Conservation (phyloP, 2,113 vertebrate species). For the Gnathonemus echidnorhynchus region DNA sequence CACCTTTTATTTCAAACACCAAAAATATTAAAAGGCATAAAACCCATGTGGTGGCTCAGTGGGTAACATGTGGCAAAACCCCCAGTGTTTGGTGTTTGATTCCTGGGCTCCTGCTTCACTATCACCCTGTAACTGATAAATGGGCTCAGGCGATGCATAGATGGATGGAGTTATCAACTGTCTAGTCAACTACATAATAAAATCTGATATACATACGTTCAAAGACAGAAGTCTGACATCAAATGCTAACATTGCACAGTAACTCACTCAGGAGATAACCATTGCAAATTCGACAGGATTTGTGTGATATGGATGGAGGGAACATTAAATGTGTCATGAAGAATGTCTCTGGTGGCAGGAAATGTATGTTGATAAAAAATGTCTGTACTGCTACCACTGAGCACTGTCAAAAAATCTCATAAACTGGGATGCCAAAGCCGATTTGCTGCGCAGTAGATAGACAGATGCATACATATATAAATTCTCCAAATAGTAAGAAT, state of each 20-base stretch:
- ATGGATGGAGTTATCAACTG: not conserved
- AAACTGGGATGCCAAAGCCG: not conserved
- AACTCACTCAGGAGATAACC: not conserved
- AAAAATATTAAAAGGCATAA: not conserved
- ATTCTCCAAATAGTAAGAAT: not conserved
- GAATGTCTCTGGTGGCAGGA: not conserved
- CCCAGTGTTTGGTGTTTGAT: not conserved
- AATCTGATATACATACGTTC: not conserved
- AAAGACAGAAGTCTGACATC: not conserved
- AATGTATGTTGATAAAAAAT: not conserved
- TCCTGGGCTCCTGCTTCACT: not conserved
- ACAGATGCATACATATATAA: not conserved
- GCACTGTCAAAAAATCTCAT: not conserved
- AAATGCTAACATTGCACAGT: not conserved
- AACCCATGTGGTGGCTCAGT: not conserved
- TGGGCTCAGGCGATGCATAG: not conserved
- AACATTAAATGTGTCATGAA: not conserved
- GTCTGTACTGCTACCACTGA: not conserved
- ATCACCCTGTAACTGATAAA: not conserved
- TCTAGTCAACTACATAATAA: not conserved
- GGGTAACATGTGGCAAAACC: not conserved
- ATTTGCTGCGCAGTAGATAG: not conserved
- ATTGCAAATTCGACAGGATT: not conserved
- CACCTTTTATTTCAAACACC: not conserved
- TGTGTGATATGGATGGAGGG: not conserved